Conservation (phyloP, 2,113 vertebrate species). For the Benitochromis conjunctus region DNA sequence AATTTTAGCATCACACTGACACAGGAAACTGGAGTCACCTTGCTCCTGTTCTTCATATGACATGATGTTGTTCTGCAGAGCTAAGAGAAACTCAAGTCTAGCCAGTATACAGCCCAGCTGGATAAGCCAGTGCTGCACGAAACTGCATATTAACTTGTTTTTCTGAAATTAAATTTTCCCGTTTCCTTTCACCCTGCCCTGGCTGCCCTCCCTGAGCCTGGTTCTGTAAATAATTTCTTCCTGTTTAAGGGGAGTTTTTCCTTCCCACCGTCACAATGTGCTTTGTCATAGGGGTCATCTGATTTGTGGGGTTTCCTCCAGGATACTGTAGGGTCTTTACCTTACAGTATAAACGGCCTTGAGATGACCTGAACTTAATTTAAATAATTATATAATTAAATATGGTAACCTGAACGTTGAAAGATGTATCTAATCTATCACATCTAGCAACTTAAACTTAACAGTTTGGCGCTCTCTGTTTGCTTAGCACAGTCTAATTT, state of each 20-base stretch:
- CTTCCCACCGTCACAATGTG: neutral
- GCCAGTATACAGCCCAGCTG: neutral
- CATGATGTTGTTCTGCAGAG: neutral
- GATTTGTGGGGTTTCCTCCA: neutral
- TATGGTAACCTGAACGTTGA: neutral
- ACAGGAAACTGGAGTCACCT: neutral
- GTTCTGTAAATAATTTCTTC: neutral
- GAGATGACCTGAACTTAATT: too few species aligned
- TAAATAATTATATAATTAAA: neutral
- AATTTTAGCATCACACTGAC: neutral
- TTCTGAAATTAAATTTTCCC: rapidly evolving
- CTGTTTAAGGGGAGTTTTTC: neutral
- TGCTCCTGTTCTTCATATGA: neutral
- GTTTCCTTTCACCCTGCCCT: neutral
- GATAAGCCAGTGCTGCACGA: neutral
- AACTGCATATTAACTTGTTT: neutral
- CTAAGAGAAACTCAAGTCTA: neutral
- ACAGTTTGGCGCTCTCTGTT: neutral
- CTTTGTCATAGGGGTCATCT: neutral
- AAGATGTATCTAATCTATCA: neutral
- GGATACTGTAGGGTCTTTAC: too few species aligned
- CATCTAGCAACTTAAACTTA: neutral
- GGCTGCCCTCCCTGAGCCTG: neutral
- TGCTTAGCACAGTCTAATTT: neutral
- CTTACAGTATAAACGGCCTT: too few species aligned